A percentile compares a stretch with the other conserved stretches of the same genome.
These are phyloP conservation scores for Magallana gigas DNA, from an alignment of 1,140 invertebrate genomes.

Conservation along the genomic window DNA sequence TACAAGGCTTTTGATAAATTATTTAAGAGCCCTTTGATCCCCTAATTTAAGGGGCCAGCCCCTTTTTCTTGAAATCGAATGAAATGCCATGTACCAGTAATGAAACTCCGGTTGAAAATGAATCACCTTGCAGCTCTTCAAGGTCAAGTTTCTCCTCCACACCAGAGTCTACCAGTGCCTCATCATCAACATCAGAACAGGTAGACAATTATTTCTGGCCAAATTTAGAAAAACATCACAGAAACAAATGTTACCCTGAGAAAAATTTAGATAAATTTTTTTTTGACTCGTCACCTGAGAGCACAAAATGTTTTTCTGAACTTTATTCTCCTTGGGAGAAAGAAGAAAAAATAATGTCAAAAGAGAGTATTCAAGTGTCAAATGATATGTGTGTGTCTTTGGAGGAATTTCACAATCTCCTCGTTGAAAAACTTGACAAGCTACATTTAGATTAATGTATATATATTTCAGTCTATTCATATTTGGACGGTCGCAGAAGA, in stretches of 20 bases:
- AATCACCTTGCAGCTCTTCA: slow-evolving; percentile 8
- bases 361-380: too few relatives aligned
- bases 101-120: background rate
- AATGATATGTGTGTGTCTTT: too few relatives aligned
- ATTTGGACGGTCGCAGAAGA: background rate
- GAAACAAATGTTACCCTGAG: too few relatives aligned
- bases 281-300: background rate
- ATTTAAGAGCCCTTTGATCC: too few relatives aligned
- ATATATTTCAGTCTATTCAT: background rate
- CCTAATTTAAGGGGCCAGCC: too few relatives aligned
- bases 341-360: too few relatives aligned
- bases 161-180: background rate
- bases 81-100: background rate
- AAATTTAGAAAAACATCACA: background rate
- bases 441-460: background rate
- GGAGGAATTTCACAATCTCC: background rate
- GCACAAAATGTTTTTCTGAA: background rate
- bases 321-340: background rate
- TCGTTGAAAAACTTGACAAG: background rate
- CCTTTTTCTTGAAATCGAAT: too few relatives aligned
- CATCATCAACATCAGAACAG: slow-evolving; percentile 7
- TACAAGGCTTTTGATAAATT: too few relatives aligned
- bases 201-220: slow-evolving; percentile 4
- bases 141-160: slow-evolving; percentile 7
- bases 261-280: background rate